phyloP scores from a whole-genome alignment of 1,140 invertebrate species.

The Glossosoma conforme region DNA sequence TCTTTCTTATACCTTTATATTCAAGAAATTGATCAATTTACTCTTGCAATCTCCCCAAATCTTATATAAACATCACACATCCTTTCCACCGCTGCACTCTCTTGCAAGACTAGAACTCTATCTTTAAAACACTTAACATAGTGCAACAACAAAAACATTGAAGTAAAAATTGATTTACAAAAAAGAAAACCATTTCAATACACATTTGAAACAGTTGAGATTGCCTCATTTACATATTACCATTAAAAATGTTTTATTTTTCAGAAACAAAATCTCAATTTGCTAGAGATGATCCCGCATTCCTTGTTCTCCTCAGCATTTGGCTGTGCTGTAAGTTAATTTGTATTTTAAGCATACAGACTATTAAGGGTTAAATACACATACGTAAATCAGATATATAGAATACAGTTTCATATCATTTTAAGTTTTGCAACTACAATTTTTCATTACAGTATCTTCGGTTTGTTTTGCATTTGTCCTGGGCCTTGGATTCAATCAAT shows the following conservation, averaged over 20 bases:
- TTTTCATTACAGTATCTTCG: constrained; percentile 72
- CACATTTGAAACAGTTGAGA: not conserved
- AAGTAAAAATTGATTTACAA: not conserved
- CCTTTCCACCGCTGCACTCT: too few relatives aligned
- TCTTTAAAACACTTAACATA: too few relatives aligned
- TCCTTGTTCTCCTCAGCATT: constrained; percentile 85
- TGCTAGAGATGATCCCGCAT: constrained; percentile 98
- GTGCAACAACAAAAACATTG: too few relatives aligned
- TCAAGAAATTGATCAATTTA: too few relatives aligned
- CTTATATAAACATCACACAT: too few relatives aligned
- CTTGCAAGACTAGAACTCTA: too few relatives aligned
- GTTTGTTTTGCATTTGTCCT: constrained; percentile 84
- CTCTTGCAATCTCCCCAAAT: too few relatives aligned
- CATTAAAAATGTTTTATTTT: constrained; percentile 43
- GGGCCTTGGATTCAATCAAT: constrained; percentile 67
- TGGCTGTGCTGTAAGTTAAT: constrained; percentile 75
- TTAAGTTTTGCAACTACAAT: constrained; percentile 21
- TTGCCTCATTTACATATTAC: not conserved
- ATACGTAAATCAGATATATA: too few relatives aligned
- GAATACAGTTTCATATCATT: too few relatives aligned
- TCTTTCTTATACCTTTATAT: too few relatives aligned
- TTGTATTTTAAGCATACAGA: too few relatives aligned
- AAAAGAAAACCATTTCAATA: not conserved
- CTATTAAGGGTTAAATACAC: too few relatives aligned
- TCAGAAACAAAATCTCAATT: constrained; percentile 97